Conservation (phyloP, 1,140 invertebrate species). For the Delia radicum region DNA sequence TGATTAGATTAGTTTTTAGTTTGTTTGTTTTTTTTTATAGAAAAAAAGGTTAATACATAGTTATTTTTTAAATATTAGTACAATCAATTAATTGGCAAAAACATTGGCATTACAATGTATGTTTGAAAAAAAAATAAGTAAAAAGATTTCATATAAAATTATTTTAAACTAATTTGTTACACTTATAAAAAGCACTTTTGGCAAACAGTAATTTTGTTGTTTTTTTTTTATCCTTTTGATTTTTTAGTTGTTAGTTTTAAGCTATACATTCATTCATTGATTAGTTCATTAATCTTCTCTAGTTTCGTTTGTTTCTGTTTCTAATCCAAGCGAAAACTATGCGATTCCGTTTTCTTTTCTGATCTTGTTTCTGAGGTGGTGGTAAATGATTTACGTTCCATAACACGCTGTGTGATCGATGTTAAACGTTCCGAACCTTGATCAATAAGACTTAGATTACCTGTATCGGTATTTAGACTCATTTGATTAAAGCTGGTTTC, state of each 20-base stretch:
- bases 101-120: conserved; percentile 23
- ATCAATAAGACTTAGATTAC: conserved; percentile 49
- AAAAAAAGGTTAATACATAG: background rate
- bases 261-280: conserved; percentile 3
- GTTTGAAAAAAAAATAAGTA: background rate
- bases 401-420: conserved; percentile 60
- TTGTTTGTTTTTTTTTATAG: conserved; percentile 7
- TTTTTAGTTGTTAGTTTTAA: conserved; percentile 5
- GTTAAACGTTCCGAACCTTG: conserved; percentile 46
- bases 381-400: conserved; percentile 60
- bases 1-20: background rate
- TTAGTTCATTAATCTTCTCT: background rate
- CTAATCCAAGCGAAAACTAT: conserved; percentile 54
- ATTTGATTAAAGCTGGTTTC: conserved; percentile 51
- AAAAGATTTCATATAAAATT: conserved; percentile 7
- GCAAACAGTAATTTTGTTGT: conserved; percentile 33
- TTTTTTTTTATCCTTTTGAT: background rate
- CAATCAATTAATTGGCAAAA: conserved; percentile 10
- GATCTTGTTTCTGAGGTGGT: conserved; percentile 59
- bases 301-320: no score
- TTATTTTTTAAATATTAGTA: background rate
- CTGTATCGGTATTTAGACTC: conserved; percentile 50
- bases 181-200: conserved; percentile 55
- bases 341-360: conserved; percentile 55
- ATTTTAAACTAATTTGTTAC: conserved; percentile 34